phyloP scores from a whole-genome alignment of 1,140 invertebrate genomes.

The Drosophila rufa region DNA sequence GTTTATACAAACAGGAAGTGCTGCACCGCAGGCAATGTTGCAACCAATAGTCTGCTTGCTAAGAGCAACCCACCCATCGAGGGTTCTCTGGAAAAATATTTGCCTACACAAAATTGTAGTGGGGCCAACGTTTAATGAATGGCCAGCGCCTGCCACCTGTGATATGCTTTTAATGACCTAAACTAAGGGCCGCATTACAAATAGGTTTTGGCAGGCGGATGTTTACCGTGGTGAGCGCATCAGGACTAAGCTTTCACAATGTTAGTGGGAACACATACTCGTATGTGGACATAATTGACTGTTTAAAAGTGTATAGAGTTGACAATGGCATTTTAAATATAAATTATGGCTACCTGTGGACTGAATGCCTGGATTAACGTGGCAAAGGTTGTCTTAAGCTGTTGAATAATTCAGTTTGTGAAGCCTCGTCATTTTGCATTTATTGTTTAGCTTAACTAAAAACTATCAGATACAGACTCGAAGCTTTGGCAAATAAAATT shows the following conservation, averaged over 20 bases:
- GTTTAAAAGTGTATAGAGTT: conserved; percentile 9
- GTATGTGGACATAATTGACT: conserved; percentile 10
- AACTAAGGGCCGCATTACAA: conserved; percentile 16
- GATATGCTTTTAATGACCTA: conserved; percentile 36
- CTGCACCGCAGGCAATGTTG: conserved; percentile 64
- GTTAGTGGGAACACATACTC: not conserved
- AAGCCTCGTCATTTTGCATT: too few relatives aligned
- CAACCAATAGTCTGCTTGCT: conserved; percentile 48
- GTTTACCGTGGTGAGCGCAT: conserved; percentile 15
- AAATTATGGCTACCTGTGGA: conserved; percentile 2
- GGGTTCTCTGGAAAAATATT: conserved; percentile 68
- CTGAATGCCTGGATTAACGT: not conserved
- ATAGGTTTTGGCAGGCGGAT: conserved; percentile 32
- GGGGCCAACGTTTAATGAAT: conserved; percentile 75
- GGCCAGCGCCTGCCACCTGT: conserved; percentile 38
- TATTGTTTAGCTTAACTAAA: too few relatives aligned
- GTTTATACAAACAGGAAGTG: conserved; percentile 81
- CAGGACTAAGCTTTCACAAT: conserved; percentile 6
- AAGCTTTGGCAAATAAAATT: too few relatives aligned
- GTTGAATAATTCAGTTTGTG: too few relatives aligned
- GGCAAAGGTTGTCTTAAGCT: not conserved
- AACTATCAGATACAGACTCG: too few relatives aligned
- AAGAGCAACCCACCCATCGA: conserved; percentile 4
- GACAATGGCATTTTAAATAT: conserved; percentile 8
- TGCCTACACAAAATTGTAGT: conserved; percentile 70